Percentiles rank a stretch among this genome's conserved stretches.
These are phyloP conservation scores for Prenolepis imparis DNA, from an alignment of 2,888 invertebrate genomes.

Conservation along the genomic window DNA sequence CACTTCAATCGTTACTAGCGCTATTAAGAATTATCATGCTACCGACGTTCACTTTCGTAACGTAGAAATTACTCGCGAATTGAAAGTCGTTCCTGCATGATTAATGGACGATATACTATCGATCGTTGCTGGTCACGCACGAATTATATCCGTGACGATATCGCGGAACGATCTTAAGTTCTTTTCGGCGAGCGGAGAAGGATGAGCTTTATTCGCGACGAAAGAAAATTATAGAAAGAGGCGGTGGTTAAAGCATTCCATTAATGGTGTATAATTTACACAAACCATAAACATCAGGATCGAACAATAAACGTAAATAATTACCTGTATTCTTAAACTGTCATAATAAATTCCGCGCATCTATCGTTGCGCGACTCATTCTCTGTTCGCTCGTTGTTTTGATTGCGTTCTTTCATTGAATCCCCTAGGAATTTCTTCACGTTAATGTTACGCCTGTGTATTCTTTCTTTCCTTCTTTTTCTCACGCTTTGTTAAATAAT, in stretches of 20 bases:
- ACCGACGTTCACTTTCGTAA: slow-evolving; percentile 27
- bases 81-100: slow-evolving; percentile 27
- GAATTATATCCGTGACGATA: slow-evolving; percentile 44
- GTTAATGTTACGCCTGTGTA: slow-evolving; percentile 20
- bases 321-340: slow-evolving; percentile 78
- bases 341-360: slow-evolving; percentile 78
- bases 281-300: slow-evolving; percentile 79
- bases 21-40: slow-evolving; percentile 21
- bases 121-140: slow-evolving; percentile 40
- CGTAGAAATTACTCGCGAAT: slow-evolving; percentile 26
- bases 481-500: slow-evolving; percentile 68
- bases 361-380: slow-evolving; percentile 63
- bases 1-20: slow-evolving; percentile 17
- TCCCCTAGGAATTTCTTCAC: slow-evolving; percentile 57
- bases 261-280: slow-evolving; percentile 77
- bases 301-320: slow-evolving; percentile 80
- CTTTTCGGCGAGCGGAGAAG: slow-evolving; percentile 45
- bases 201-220: slow-evolving; percentile 65
- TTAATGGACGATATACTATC: slow-evolving; percentile 41
- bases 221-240: slow-evolving; percentile 48
- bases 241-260: slow-evolving; percentile 59
- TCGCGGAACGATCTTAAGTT: slow-evolving; percentile 39
- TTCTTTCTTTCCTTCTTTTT: slow-evolving; percentile 1
- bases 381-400: slow-evolving; percentile 35
- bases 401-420: slow-evolving; percentile 48